A percentile compares a stretch with the other conserved stretches of the same genome.
Evolutionary conservation across 2,888 invertebrate species (phyloP).

Genomic region (Cheilosia pagana): DNA sequence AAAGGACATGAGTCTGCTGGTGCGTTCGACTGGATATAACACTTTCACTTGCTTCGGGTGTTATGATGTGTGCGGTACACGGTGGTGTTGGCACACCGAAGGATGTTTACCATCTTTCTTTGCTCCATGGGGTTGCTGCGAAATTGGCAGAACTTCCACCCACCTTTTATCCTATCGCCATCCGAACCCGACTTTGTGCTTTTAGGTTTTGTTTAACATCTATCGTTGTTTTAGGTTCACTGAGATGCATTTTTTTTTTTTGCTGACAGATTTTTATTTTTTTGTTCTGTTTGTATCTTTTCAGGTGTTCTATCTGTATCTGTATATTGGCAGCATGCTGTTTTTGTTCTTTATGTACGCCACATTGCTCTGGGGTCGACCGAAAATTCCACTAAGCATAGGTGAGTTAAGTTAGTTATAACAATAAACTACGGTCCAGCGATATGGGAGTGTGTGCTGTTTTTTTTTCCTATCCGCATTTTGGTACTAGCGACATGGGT

Average conservation of each 20-base stretch:
- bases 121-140: neutral
- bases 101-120: constrained; percentile 45
- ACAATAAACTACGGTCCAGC: constrained; percentile 27
- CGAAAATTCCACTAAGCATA: constrained; percentile 85
- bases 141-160: constrained; percentile 47
- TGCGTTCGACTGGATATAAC: constrained; percentile 72
- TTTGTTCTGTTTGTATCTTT: constrained; percentile 68
- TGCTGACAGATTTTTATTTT: constrained; percentile 42
- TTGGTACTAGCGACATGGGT: constrained; percentile 15
- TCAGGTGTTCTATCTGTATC: constrained; percentile 93
- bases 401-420: constrained; percentile 83
- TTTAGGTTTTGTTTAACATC: neutral
- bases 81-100: constrained; percentile 33
- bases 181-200: constrained; percentile 10
- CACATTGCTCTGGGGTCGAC: constrained; percentile 88
- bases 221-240: constrained; percentile 1
- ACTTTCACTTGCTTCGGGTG: constrained; percentile 70
- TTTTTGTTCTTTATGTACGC: constrained; percentile 93
- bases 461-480: constrained; percentile 7
- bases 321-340: constrained; percentile 93
- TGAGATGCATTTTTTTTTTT: constrained; percentile 6
- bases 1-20: constrained; percentile 59
- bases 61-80: constrained; percentile 37
- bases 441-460: neutral
- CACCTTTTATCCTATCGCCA: neutral